These are phyloP conservation scores for Notothenia coriiceps DNA, from an alignment of 2,113 vertebrate genomes.

Conservation along the genomic window DNA sequence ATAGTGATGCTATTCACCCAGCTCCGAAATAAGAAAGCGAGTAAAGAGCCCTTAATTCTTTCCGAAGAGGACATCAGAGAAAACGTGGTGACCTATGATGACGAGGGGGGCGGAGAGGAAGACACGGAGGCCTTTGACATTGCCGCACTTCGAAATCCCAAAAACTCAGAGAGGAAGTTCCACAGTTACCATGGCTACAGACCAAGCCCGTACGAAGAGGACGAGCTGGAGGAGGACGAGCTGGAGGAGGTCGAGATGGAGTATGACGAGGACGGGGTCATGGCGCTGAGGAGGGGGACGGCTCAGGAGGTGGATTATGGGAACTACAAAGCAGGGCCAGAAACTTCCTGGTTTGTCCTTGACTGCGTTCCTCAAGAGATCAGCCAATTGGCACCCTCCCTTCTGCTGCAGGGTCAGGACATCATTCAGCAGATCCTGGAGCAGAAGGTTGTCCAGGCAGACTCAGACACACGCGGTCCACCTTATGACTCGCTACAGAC, in stretches of 20 bases:
- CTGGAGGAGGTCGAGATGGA: not conserved
- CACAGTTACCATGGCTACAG: conserved; percentile 29
- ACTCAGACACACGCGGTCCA: conserved; percentile 89
- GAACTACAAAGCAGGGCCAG: conserved; percentile 44
- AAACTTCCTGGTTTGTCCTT: conserved; percentile 54
- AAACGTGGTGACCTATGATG: conserved; percentile 89
- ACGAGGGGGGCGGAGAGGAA: conserved; percentile 61
- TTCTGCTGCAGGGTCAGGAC: conserved; percentile 84
- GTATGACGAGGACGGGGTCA: conserved; percentile 64
- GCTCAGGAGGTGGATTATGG: not conserved
- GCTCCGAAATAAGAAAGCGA: conserved; percentile 87
- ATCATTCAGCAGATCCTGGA: conserved; percentile 91
- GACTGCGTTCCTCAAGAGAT: conserved; percentile 38
- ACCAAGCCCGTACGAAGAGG: not conserved
- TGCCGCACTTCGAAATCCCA: conserved; percentile 89
- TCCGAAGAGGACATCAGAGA: conserved; percentile 93
- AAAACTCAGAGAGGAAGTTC: conserved; percentile 87
- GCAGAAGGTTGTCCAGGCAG: conserved; percentile 89
- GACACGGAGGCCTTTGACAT: conserved; percentile 67
- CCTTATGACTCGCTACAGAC: conserved; percentile 96
- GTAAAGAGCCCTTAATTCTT: conserved; percentile 92
- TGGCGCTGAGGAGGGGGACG: conserved; percentile 58
- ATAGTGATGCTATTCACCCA: conserved; percentile 93
- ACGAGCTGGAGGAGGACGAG: not conserved
- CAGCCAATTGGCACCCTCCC: conserved; percentile 62